Evolutionary conservation across 2,113 vertebrate species (phyloP).

Genomic region (Festucalex cinctus): DNA sequence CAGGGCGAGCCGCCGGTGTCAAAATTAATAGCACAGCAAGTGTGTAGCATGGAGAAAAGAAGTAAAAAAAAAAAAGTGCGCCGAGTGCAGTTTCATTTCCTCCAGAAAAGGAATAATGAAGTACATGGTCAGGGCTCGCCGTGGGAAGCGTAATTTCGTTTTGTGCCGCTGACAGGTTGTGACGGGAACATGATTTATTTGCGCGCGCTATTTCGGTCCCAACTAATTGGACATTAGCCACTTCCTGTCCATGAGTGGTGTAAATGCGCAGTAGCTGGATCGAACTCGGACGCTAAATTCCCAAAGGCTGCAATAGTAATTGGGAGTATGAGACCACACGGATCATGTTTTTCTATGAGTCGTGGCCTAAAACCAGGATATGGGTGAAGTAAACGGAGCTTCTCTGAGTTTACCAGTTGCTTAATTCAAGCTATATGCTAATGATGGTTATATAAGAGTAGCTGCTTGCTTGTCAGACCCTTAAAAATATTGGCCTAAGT

Average conservation of each 20-base stretch:
- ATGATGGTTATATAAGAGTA: too few relatives aligned
- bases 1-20: conserved; percentile 52
- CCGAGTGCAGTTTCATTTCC: conserved; percentile 52
- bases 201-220: conserved; percentile 61
- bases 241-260: conserved; percentile 45
- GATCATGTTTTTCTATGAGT: background rate
- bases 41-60: conserved; percentile 11
- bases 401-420: too few relatives aligned
- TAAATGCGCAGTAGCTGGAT: conserved; percentile 23
- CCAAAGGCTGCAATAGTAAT: background rate
- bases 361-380: background rate
- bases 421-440: too few relatives aligned
- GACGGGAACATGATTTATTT: conserved; percentile 69
- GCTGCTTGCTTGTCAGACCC: too few relatives aligned
- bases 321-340: too few relatives aligned
- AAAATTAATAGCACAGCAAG: conserved; percentile 57
- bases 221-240: conserved; percentile 72
- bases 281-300: background rate
- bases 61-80: conserved; percentile 41
- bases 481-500: too few relatives aligned
- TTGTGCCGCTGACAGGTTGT: conserved; percentile 62
- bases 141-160: conserved; percentile 61
- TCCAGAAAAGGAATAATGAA: conserved; percentile 67
- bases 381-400: background rate
- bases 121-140: conserved; percentile 58